Base-by-base conservation (phyloP, 1,140 invertebrate species). In the Drosophila tani region DNA sequence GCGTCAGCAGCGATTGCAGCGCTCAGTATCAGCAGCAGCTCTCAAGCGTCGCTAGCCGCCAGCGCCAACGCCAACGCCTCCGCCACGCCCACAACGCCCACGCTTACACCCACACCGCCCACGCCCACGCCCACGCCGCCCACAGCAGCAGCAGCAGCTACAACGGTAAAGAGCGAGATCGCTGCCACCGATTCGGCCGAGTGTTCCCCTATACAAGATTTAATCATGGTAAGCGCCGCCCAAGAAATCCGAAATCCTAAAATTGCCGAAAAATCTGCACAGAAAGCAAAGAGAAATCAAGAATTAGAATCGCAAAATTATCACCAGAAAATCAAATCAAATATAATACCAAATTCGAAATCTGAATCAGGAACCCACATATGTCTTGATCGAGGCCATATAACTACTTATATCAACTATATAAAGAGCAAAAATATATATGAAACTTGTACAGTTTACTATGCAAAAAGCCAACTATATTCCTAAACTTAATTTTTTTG, bases 1-100 rank as follows among this genome's bases (percentile, higher is more conserved):
- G 88, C 88, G 83, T 88, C 88, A 74, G 88, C 88, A 88, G 90
- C 83, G 84, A 91, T 88, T 88, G 83, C 86, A 91, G 86, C 86
- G 87, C 87, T 91, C 71, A 91, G 83, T 88, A 91, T 88, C 81
- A 91, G 83, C 88, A 91, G 90, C 88, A 90, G 83, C 87, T 91
- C 82, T 74, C 86, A 91, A 80, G 82, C 88, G 71, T 86, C 87
- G 88, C 79, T 86, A 70, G 83, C 82, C 71, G 70, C 21, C 49
- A 64, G 70, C 66, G 49, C 51, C 57, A 64, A 49, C 70, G 76
- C 65, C 57, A 64, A 49, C 70, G 76, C 65, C 57, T 53, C 27
- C 45, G 46, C 57, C 66, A 67, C 73, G 32, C 66, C 62, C 46
- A 47, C 45, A 56, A 56, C 51, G 17, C 60, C 73, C 53, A 60